Conservation (phyloP, 1,140 invertebrate genomes). For the Dreissena polymorpha region DNA sequence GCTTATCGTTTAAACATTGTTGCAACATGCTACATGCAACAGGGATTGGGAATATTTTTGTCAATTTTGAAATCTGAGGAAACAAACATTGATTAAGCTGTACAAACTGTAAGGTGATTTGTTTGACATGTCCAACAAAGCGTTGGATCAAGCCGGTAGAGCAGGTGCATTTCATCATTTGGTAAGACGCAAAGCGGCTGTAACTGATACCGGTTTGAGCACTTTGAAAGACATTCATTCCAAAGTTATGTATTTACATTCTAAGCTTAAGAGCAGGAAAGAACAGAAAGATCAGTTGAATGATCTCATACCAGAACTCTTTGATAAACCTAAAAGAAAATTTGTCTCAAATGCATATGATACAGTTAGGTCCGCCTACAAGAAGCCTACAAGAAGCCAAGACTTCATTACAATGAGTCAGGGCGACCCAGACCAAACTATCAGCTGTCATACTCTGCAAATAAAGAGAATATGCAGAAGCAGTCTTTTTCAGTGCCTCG, state of each 20-base stretch:
- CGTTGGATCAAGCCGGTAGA: too few relatives aligned
- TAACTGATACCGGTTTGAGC: too few relatives aligned
- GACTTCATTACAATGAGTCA: too few relatives aligned
- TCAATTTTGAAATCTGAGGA: constrained; percentile 1
- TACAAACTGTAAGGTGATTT: constrained; percentile 33
- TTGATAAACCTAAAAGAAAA: constrained; percentile 25
- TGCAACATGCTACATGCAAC: constrained; percentile 23
- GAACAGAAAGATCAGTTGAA: constrained; percentile 44
- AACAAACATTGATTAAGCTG: neutral
- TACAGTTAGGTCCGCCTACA: too few relatives aligned
- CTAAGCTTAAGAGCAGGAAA: constrained; percentile 46
- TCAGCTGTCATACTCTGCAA: constrained; percentile 7
- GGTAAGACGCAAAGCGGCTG: too few relatives aligned
- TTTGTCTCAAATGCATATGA: neutral
- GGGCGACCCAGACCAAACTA: too few relatives aligned
- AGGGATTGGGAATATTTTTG: constrained; percentile 34
- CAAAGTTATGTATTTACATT: too few relatives aligned
- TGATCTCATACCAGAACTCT: constrained; percentile 49
- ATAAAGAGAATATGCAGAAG: constrained; percentile 33
- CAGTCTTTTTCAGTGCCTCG: too few relatives aligned
- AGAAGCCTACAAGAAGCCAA: too few relatives aligned
- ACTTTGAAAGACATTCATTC: too few relatives aligned
- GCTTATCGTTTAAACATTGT: constrained; percentile 35
- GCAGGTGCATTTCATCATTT: too few relatives aligned
- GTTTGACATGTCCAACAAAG: too few relatives aligned